A percentile compares a stretch with the other conserved stretches of the same genome.
Evolutionary conservation across 2,113 vertebrate species (phyloP).

Genomic region (Pterocles burchelli): DNA sequence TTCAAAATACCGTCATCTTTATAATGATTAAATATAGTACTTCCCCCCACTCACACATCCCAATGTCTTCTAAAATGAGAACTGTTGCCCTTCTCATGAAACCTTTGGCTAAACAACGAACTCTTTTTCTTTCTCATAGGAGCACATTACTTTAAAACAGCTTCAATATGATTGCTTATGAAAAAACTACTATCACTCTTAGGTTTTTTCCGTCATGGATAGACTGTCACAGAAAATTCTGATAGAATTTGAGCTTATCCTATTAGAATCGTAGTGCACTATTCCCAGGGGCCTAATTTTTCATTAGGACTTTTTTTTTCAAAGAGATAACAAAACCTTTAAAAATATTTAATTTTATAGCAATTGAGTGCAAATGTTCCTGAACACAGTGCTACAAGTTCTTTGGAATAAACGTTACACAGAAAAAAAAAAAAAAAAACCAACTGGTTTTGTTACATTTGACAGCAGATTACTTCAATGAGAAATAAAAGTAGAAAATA

Average conservation of each 20-base stretch:
- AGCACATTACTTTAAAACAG: not conserved
- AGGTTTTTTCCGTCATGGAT: not conserved
- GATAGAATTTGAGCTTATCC: not conserved
- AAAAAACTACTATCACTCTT: not conserved
- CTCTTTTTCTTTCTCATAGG: not conserved
- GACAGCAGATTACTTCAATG: not conserved
- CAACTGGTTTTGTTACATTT: not conserved
- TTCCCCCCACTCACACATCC: not conserved
- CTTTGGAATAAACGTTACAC: not conserved
- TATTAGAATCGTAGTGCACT: not conserved
- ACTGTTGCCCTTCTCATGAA: not conserved
- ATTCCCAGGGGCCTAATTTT: not conserved
- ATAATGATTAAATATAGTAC: not conserved
- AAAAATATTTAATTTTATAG: not conserved
- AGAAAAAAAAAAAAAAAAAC: not conserved
- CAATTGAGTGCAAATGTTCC: not conserved
- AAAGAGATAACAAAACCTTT: not conserved
- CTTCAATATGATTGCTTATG: not conserved
- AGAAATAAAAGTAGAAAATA: not conserved
- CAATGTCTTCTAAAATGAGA: not conserved
- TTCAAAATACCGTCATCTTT: not conserved
- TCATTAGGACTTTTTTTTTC: not conserved
- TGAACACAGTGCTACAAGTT: not conserved
- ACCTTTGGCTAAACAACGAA: not conserved
- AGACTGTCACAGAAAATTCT: not conserved